Conservation (phyloP, 1,140 invertebrate species). For the Caenorhabditis brenneri region DNA sequence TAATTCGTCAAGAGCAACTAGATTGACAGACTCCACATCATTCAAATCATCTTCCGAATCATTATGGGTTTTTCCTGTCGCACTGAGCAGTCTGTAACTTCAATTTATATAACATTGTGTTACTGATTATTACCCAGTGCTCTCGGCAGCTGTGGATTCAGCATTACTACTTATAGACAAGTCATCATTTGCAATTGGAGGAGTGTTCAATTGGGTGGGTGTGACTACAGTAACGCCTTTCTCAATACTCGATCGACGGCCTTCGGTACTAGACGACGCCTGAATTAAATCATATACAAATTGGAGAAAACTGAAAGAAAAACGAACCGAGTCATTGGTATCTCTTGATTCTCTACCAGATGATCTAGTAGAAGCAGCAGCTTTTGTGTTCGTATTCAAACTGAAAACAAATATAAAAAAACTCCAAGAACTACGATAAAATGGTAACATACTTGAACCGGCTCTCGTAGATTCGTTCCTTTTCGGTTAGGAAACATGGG, state of each 20-base stretch:
- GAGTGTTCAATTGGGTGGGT: slow-evolving; percentile 5
- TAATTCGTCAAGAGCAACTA: slow-evolving; percentile 66
- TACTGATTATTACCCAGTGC: not conserved
- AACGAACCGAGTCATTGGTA: slow-evolving; percentile 17
- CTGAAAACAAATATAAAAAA: not conserved
- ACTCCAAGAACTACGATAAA: not conserved
- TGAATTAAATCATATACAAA: not conserved
- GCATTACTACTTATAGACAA: slow-evolving; percentile 18
- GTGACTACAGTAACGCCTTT: slow-evolving; percentile 17
- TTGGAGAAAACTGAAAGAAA: not conserved
- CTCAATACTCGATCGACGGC: not conserved
- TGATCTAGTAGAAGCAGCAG: not conserved
- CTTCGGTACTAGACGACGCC: not conserved
- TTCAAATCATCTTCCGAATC: slow-evolving; percentile 60
- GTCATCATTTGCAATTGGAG: not conserved
- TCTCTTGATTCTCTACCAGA: slow-evolving; percentile 18
- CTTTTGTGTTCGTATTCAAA: slow-evolving; percentile 13
- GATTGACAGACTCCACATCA: slow-evolving; percentile 63
- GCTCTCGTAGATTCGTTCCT: slow-evolving; percentile 68
- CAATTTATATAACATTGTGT: not conserved
- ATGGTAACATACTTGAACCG: slow-evolving; percentile 49
- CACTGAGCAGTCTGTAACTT: slow-evolving; percentile 13
- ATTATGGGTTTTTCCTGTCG: not conserved
- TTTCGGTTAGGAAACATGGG: slow-evolving; percentile 69
- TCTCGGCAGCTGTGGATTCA: slow-evolving; percentile 25